Evolutionary conservation across 2,888 invertebrate species (phyloP), one percentile per base, ranked within the genome.

Genomic region (Catocala sponsa): DNA sequence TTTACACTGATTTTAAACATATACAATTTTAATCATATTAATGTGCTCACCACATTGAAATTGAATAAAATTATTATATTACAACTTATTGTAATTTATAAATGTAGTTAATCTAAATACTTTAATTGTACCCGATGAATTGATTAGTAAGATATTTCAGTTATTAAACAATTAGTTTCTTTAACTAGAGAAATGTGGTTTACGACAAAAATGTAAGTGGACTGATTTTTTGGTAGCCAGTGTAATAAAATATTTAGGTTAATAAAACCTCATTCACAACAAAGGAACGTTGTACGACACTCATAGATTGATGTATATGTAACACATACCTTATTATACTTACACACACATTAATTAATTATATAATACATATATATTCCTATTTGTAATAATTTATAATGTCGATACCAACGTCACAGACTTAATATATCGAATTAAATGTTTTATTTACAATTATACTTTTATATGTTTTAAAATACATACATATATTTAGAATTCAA

Each of bases 221-320:
- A 4, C 25, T 4, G 25, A 25, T 25, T 25, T 25, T 25, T 25
- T 25, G 25, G 25, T 25, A 25, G 4, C 4, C 25, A 25, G 4
- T 25, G 79, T 83, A 43, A 54, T 49, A 72, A 73, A 74, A 77
- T 72, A 65, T 77, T 58, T 68, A 83, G 87, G 85, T 88, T 88
- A 89, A 89, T 90, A 91, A 85, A 89, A 92, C 88, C 85, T 79
- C 84, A 85, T 86, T 84, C 82, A 86, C 85, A 88, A 88, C 87
- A 91, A 89, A 92, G 91, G 88, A 93, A 93, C 88, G 87, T 88
- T 88, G 68, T 83, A 92, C 91, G 85, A 92, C 92, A 94, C 80
- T 64, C 74, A 79, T 74, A 79, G 74, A 72, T 64, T 74, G 66
- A 73, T 72, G 67, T 73, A 68, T 77, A 77, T 76, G 11, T 69